phyloP scores from a whole-genome alignment of 2,113 vertebrate genomes.

The zebrafish (Danio rerio) region DNA sequence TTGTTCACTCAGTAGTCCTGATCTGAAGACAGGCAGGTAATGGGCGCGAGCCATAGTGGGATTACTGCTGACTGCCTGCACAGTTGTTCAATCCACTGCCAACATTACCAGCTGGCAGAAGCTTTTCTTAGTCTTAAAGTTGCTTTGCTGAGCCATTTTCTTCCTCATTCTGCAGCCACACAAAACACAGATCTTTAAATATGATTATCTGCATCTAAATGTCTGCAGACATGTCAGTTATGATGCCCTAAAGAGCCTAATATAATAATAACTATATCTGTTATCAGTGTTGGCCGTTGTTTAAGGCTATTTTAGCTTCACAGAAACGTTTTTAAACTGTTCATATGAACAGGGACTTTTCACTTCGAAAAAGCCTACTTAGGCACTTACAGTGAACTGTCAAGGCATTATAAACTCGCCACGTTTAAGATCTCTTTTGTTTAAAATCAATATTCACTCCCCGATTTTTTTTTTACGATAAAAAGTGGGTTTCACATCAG shows the following conservation, averaged over 20 bases:
- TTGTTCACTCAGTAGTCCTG: neutral
- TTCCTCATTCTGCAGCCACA: neutral
- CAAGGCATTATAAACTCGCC: no score
- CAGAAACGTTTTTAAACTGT: no score
- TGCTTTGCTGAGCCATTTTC: constrained; percentile 3
- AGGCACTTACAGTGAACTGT: no score
- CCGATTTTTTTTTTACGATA: no score
- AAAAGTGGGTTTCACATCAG: no score
- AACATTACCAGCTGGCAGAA: constrained; percentile 10
- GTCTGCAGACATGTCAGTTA: neutral
- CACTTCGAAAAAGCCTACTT: no score
- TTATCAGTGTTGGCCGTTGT: no score
- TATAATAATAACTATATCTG: neutral
- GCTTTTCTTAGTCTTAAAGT: constrained; percentile 15
- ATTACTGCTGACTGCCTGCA: constrained; percentile 25
- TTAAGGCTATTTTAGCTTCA: no score
- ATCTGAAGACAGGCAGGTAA: neutral
- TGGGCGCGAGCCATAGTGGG: neutral
- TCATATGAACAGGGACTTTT: no score
- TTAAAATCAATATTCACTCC: no score
- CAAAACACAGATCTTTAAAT: constrained; percentile 16
- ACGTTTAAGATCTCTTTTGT: no score
- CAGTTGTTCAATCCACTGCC: constrained; percentile 24
- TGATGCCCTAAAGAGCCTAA: neutral
- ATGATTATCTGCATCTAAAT: constrained; percentile 1